Evolutionary conservation across 2,888 invertebrate genomes (phyloP).

Genomic region (Ophonus ardosiacus): DNA sequence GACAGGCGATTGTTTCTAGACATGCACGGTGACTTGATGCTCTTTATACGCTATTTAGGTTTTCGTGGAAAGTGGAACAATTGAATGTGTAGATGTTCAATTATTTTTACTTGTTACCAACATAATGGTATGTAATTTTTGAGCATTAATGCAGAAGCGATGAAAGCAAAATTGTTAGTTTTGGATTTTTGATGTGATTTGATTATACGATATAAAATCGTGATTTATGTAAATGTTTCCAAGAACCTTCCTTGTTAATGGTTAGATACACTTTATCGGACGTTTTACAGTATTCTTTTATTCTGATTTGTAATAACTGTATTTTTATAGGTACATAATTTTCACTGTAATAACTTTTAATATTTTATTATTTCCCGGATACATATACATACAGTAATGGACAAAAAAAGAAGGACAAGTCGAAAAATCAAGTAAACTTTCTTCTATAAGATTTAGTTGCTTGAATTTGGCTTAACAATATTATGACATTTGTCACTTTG

Average conservation of each 20-base stretch:
- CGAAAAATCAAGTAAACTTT: too few species aligned
- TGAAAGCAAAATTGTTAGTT: not conserved
- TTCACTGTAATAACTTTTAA: too few species aligned
- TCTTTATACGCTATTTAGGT: constrained; percentile 9
- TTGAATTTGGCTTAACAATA: too few species aligned
- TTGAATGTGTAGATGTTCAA: constrained; percentile 5
- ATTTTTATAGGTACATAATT: too few species aligned
- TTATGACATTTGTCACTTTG: too few species aligned
- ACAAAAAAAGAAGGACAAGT: too few species aligned
- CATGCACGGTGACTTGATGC: not conserved
- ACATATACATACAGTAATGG: too few species aligned
- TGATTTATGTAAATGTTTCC: not conserved
- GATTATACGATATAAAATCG: not conserved
- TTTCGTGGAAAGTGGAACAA: constrained; percentile 3
- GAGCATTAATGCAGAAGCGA: not conserved
- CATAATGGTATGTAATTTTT: constrained; percentile 18
- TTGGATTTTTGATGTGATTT: not conserved
- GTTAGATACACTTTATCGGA: not conserved
- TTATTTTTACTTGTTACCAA: constrained; percentile 1
- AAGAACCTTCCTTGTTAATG: not conserved
- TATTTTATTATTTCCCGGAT: too few species aligned
- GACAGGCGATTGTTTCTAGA: not conserved
- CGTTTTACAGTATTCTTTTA: too few species aligned
- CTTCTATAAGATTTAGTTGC: too few species aligned
- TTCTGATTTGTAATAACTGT: too few species aligned